Conservation (phyloP, 2,888 invertebrate genomes). For the Tetheella fluctuosa region DNA sequence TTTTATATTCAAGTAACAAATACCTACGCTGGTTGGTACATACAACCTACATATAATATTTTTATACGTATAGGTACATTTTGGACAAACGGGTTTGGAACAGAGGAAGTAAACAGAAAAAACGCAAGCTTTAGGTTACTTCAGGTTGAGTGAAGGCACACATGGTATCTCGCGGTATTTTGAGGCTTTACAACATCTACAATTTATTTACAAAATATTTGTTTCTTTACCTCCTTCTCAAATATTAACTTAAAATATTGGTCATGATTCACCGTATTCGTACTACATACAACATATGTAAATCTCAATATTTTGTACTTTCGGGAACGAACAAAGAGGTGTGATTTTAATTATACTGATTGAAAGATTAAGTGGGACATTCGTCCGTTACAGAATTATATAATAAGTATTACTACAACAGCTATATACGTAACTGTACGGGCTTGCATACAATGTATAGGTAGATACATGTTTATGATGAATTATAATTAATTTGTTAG, state of each 20-base stretch:
- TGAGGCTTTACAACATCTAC: not conserved
- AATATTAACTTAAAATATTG: too few relatives aligned
- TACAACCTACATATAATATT: not conserved
- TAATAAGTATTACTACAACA: conserved; percentile 22
- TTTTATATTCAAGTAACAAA: too few relatives aligned
- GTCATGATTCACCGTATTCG: too few relatives aligned
- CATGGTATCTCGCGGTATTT: not conserved
- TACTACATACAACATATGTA: too few relatives aligned
- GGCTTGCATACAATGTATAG: too few relatives aligned
- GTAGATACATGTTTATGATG: not conserved
- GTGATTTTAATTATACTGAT: conserved; percentile 29
- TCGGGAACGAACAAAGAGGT: conserved; percentile 22
- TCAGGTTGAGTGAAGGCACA: not conserved
- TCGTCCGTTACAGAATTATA: conserved; percentile 25
- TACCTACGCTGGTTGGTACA: too few relatives aligned
- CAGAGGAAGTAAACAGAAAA: too few relatives aligned
- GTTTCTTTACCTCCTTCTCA: too few relatives aligned
- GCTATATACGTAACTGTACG: conserved; percentile 23
- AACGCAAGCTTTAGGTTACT: conserved; percentile 3
- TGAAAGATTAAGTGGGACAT: conserved; percentile 40
- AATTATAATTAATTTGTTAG: not conserved
- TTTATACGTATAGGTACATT: not conserved
- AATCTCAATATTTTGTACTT: conserved; percentile 30
- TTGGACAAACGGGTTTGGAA: not conserved
- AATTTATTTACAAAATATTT: too few relatives aligned